These are phyloP conservation scores for Acyrthosiphon pisum DNA, from an alignment of 1,140 invertebrate species.

Conservation along the genomic window DNA sequence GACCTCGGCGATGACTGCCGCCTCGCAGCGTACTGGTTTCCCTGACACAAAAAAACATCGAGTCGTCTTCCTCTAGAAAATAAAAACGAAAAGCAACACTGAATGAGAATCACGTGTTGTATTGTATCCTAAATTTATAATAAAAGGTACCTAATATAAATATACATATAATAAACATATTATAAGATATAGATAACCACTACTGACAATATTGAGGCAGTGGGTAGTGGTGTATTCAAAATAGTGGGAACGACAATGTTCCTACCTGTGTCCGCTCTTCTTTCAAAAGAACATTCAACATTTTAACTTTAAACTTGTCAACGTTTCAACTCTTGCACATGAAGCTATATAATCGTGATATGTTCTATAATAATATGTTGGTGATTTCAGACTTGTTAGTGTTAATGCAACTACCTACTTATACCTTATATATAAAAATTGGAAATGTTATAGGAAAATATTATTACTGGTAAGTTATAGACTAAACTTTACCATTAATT, in stretches of 20 bases:
- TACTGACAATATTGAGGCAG: not conserved
- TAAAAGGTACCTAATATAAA: not conserved
- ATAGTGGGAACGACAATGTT: not conserved
- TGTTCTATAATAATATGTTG: not conserved
- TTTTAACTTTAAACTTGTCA: not conserved
- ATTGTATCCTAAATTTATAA: not conserved
- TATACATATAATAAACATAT: not conserved
- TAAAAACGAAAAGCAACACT: not conserved
- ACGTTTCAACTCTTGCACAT: too few relatives aligned
- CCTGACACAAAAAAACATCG: conserved; percentile 18
- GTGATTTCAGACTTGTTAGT: not conserved
- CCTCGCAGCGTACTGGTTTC: conserved; percentile 26
- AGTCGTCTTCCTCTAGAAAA: not conserved
- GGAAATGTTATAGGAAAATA: not conserved
- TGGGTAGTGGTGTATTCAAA: not conserved
- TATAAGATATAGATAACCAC: not conserved
- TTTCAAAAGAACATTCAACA: not conserved
- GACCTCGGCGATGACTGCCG: conserved; percentile 32
- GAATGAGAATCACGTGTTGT: not conserved
- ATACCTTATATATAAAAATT: too few relatives aligned
- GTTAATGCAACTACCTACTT: not conserved
- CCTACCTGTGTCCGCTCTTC: not conserved
- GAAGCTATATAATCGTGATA: too few relatives aligned
- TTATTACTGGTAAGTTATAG: not conserved
- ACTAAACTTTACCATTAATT: not conserved